Evolutionary conservation across 2,113 vertebrate species (phyloP).

Genomic region (Paratilapia polleni): DNA sequence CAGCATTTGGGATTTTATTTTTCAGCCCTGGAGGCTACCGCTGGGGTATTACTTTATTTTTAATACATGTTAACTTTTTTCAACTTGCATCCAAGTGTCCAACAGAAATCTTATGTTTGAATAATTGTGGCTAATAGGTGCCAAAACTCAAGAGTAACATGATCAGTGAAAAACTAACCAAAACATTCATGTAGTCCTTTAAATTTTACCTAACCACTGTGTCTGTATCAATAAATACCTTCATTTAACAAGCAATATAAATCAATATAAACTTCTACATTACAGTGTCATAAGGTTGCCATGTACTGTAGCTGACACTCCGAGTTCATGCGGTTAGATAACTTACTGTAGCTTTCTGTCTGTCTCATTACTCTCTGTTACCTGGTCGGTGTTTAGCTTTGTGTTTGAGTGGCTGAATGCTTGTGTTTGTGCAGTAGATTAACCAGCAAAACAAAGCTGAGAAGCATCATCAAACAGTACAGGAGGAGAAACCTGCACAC

Average conservation of each 20-base stretch:
- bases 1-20: no score
- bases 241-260: background rate
- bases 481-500: background rate
- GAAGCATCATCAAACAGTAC: background rate
- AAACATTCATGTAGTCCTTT: constrained; percentile 9
- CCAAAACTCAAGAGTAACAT: background rate
- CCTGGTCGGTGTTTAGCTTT: constrained; percentile 10
- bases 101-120: background rate
- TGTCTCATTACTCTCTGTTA: background rate
- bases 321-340: background rate
- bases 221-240: background rate
- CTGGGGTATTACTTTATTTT: no score
- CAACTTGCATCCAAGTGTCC: no score
- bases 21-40: no score
- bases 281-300: background rate
- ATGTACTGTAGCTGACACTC: background rate
- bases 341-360: constrained; percentile 20
- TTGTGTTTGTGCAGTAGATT: constrained; percentile 49
- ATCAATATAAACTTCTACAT: background rate
- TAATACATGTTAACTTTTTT: no score
- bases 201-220: background rate
- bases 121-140: background rate
- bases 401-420: constrained; percentile 17
- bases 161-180: background rate
- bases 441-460: background rate